Conservation (phyloP, 2,113 vertebrate species). For the Mustelus asterias region DNA sequence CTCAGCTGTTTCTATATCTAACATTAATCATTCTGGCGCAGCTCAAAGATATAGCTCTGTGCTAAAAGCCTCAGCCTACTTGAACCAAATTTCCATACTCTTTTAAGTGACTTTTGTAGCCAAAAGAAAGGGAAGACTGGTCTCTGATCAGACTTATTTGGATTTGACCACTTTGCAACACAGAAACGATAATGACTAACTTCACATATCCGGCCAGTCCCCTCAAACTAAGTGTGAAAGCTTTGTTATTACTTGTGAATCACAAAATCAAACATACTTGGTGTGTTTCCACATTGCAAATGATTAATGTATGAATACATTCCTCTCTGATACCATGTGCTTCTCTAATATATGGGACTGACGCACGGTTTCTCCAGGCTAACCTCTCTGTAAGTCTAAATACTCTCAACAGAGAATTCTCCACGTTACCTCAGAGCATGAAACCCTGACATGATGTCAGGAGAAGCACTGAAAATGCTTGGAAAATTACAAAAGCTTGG, state of each 20-base stretch:
- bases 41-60: neutral
- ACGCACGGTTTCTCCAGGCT: neutral
- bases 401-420: neutral
- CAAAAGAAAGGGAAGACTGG: neutral
- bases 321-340: neutral
- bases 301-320: neutral
- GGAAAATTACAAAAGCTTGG: neutral
- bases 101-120: neutral
- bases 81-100: neutral
- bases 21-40: neutral
- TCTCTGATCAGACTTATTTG: neutral
- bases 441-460: neutral
- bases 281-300: neutral
- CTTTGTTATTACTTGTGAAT: neutral
- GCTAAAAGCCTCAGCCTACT: neutral
- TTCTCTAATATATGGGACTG: neutral
- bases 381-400: neutral
- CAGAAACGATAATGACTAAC: neutral
- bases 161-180: neutral
- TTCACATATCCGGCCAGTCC: neutral
- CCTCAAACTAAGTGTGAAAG: neutral
- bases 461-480: neutral
- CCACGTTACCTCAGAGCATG: neutral
- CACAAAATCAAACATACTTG: neutral
- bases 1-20: neutral